Evolutionary conservation across 2,888 invertebrate genomes (phyloP).

Genomic region (Dione vanillae): DNA sequence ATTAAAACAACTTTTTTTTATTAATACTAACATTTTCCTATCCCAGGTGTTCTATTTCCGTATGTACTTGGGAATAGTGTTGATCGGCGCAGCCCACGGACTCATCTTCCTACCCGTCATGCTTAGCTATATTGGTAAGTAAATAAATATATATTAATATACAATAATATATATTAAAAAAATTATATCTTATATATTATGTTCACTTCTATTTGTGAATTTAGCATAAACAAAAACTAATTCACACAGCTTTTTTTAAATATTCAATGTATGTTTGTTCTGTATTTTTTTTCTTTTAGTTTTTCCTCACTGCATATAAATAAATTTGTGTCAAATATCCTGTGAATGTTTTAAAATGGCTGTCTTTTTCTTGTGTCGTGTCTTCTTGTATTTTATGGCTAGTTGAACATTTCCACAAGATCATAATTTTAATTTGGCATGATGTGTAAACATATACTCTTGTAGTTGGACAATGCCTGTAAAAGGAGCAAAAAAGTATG

Average conservation of each 20-base stretch:
- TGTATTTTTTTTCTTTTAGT: not conserved
- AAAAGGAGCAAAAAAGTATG: too few relatives aligned
- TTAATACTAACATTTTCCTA: not conserved
- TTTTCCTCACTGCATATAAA: not conserved
- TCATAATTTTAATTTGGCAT: too few relatives aligned
- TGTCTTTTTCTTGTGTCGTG: not conserved
- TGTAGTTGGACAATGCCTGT: too few relatives aligned
- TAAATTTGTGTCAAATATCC: not conserved
- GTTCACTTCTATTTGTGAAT: not conserved
- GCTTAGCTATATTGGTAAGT: constrained; percentile 97
- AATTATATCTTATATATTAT: not conserved
- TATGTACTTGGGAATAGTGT: constrained; percentile 98
- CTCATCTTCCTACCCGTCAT: constrained; percentile 98
- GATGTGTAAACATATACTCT: too few relatives aligned
- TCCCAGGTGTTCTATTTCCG: constrained; percentile 95
- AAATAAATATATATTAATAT: not conserved
- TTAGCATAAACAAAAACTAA: not conserved
- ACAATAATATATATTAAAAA: not conserved
- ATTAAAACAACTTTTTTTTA: not conserved
- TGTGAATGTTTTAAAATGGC: not conserved
- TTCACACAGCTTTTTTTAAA: not conserved
- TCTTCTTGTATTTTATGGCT: not conserved
- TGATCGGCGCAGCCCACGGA: constrained; percentile 98
- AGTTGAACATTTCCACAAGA: not conserved
- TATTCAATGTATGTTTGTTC: not conserved